phyloP scores from a whole-genome alignment of 1,140 invertebrate genomes.

The Ditylenchus dipsaci region DNA sequence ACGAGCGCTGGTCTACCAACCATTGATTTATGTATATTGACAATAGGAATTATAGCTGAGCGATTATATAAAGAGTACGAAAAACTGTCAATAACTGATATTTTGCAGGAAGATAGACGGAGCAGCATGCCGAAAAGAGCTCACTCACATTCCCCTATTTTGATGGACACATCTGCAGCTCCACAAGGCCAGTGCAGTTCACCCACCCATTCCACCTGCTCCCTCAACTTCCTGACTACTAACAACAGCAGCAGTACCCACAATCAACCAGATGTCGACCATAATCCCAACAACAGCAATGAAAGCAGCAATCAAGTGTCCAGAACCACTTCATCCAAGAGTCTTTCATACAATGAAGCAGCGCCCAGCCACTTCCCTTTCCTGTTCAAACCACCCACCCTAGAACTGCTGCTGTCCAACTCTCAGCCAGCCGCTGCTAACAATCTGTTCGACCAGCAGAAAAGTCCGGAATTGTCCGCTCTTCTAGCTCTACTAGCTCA shows the following conservation, averaged over 20 bases:
- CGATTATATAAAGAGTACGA: no score
- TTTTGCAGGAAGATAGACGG: not conserved
- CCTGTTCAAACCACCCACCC: not conserved
- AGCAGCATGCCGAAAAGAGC: conserved; percentile 39
- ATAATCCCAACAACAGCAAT: conserved; percentile 11
- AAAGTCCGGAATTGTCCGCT: not conserved
- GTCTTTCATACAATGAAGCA: not conserved
- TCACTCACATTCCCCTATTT: conserved; percentile 43
- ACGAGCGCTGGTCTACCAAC: no score
- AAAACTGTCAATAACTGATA: no score
- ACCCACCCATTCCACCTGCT: not conserved
- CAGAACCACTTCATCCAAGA: not conserved
- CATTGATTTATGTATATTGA: no score
- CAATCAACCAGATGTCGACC: conserved; percentile 16
- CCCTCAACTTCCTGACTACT: not conserved
- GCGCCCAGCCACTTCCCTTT: not conserved
- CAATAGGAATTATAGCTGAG: no score
- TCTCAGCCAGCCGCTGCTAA: not conserved
- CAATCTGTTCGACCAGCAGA: not conserved
- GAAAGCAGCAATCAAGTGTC: conserved; percentile 13
- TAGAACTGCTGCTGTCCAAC: conserved; percentile 5
- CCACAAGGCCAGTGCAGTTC: not conserved
- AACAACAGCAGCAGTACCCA: not conserved
- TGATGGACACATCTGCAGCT: conserved; percentile 33
- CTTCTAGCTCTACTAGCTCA: not conserved